Evolutionary conservation across 2,113 vertebrate genomes (phyloP), one percentile per base, ranked within the genome.

Genomic region (Engystomops pustulosus): DNA sequence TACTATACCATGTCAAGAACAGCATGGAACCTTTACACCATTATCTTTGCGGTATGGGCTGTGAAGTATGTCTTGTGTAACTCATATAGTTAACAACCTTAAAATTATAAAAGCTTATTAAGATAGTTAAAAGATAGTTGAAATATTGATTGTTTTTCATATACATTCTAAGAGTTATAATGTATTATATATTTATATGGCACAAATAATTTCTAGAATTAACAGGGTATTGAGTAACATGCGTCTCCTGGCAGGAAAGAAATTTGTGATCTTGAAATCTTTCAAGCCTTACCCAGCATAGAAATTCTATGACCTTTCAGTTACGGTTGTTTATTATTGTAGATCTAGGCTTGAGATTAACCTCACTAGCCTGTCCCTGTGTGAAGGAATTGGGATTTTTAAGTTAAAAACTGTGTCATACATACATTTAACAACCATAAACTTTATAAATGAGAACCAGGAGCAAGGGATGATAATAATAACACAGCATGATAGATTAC

Each of bases 261-360:
- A 53, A 76, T 4, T n/a, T 11, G 5, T 72, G 38, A 45, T 27
- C 20, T n/a, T 75, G 34, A 58, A 34, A 23, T 55, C 74, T 25
- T 25, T 55, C 36, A 77, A 55, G 47, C 49, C 8, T 34, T 58
- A 34, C 17, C 32, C 17, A 38, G 74, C 74, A 77, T 2, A 77
- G 74, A 32, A 77, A 77, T 55, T 77, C 74, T 25, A 23, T 77
- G 49, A 58, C 49, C 74, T 77, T 77, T 77, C 38, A 58, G 32
- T 77, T 58, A 23, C 32, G 38, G 74, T 12, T 77, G 74, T 77
- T 77, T 77, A 77, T 77, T 77, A 77, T 77, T 77, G 74, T 58
- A 77, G 74, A 77, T 77, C 32, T 36, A 23, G 32, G 12, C 32
- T 55, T 77, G 74, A 53, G 74, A 55, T 77, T 58, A 77, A 58